Percentiles rank a stretch among this genome's conserved stretches.
Evolutionary conservation across 2,888 invertebrate genomes (phyloP).

Genomic region (Amblyjoppa proteus): DNA sequence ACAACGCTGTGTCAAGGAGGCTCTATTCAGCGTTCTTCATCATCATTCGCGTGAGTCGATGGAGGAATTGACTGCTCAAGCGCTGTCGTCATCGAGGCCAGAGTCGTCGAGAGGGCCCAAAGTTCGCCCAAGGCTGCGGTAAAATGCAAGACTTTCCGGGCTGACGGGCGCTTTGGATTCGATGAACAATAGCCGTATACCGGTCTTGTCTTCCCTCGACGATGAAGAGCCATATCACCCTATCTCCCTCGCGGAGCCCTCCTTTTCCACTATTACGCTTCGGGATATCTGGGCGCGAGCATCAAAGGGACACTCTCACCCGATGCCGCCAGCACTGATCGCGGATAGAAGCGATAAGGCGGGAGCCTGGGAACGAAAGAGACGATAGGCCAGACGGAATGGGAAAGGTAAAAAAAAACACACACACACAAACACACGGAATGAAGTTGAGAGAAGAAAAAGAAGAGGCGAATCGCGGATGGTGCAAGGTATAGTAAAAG

Average conservation of each 20-base stretch:
- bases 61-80: background rate
- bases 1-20: background rate
- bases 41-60: background rate
- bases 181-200: slow-evolving; percentile 26
- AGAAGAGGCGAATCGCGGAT: slow-evolving; percentile 12
- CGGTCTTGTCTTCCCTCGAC: background rate
- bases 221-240: background rate
- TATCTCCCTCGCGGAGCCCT: background rate
- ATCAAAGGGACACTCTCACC: slow-evolving; percentile 19
- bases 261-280: slow-evolving; percentile 14
- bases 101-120: background rate
- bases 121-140: slow-evolving; percentile 5
- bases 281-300: slow-evolving; percentile 6
- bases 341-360: slow-evolving; percentile 8
- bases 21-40: background rate
- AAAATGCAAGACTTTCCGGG: slow-evolving; percentile 24
- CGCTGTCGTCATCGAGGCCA: background rate
- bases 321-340: slow-evolving; percentile 9
- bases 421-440: background rate
- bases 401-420: slow-evolving; percentile 6
- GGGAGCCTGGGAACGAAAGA: background rate
- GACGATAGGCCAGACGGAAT: slow-evolving; percentile 33
- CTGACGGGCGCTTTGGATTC: slow-evolving; percentile 40
- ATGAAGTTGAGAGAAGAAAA: slow-evolving; percentile 22
- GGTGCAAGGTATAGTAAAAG: background rate